Percentiles rank a stretch among this genome's conserved stretches.
Conservation (phyloP, 2,888 invertebrate species). For the Drosophila subsilvestris region DNA sequence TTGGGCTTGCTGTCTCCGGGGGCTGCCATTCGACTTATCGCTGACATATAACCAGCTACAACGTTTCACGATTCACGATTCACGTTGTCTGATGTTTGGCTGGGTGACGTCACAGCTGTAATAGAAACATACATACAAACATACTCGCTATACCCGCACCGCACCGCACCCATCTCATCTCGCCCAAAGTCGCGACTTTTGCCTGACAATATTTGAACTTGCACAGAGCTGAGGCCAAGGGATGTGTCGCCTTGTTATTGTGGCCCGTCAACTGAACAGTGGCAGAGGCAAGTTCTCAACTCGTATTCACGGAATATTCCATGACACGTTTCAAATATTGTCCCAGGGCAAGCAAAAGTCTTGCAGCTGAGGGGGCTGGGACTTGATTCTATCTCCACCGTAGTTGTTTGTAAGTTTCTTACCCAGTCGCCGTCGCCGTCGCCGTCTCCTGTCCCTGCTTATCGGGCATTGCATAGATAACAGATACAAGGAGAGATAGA, state of each 20-base stretch:
- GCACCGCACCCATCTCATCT: slow-evolving; percentile 1
- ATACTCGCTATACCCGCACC: no score
- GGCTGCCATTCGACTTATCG: slow-evolving; percentile 44
- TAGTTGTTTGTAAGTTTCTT: slow-evolving; percentile 47
- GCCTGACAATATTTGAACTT: slow-evolving; percentile 69
- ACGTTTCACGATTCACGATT: slow-evolving; percentile 2
- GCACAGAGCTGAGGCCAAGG: slow-evolving; percentile 44
- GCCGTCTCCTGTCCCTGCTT: slow-evolving; percentile 14
- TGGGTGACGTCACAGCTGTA: slow-evolving; percentile 61
- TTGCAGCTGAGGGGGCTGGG: slow-evolving; percentile 46
- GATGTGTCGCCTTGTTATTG: slow-evolving; percentile 41
- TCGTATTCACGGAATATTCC: slow-evolving; percentile 67
- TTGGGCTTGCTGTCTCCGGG: slow-evolving; percentile 29
- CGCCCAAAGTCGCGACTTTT: background rate
- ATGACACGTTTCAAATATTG: slow-evolving; percentile 77
- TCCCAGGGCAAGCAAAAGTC: slow-evolving; percentile 65
- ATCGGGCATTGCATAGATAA: slow-evolving; percentile 31
- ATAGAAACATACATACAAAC: slow-evolving; percentile 45
- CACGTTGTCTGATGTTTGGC: slow-evolving; percentile 32
- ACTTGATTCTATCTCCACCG: slow-evolving; percentile 46
- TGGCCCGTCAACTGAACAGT: slow-evolving; percentile 27
- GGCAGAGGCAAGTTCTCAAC: slow-evolving; percentile 25
- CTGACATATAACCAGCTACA: slow-evolving; percentile 46
- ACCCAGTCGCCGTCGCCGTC: slow-evolving; percentile 5
- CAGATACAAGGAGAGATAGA: background rate